Conservation (phyloP, 2,888 invertebrate genomes). For the Lissocephala sabroskyi region DNA sequence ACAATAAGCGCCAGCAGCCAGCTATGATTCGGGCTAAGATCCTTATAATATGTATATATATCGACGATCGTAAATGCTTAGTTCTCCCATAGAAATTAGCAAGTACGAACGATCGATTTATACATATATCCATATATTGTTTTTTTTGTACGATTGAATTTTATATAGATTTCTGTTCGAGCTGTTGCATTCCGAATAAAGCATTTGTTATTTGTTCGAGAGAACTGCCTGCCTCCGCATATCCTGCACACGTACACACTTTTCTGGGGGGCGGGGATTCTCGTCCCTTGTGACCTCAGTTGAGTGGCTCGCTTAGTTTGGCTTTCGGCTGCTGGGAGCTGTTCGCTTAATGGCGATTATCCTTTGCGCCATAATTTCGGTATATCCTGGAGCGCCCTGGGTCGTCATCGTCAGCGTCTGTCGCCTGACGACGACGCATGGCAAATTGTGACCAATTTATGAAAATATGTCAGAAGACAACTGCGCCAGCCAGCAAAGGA, state of each 20-base stretch:
- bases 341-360: conserved; percentile 37
- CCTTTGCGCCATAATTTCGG: conserved; percentile 51
- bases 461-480: conserved; percentile 41
- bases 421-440: no score
- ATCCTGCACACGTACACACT: no score
- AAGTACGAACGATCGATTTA: conserved; percentile 20
- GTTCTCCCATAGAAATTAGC: conserved; percentile 20
- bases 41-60: no score
- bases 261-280: no score
- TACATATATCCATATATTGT: background rate
- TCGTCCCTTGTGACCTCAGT: no score
- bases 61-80: conserved; percentile 22
- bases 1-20: no score
- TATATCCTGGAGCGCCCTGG: conserved; percentile 13
- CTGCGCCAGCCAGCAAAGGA: background rate
- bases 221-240: no score
- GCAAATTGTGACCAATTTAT: conserved; percentile 62
- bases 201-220: no score
- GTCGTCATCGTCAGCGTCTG: no score
- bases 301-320: conserved; percentile 1
- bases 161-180: no score
- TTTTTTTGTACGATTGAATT: conserved; percentile 3
- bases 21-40: background rate
- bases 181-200: no score
- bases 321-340: background rate